Evolutionary conservation across 2,113 vertebrate genomes (phyloP), one percentile per base, ranked within the genome.

Genomic region (Xenopus laevis): DNA sequence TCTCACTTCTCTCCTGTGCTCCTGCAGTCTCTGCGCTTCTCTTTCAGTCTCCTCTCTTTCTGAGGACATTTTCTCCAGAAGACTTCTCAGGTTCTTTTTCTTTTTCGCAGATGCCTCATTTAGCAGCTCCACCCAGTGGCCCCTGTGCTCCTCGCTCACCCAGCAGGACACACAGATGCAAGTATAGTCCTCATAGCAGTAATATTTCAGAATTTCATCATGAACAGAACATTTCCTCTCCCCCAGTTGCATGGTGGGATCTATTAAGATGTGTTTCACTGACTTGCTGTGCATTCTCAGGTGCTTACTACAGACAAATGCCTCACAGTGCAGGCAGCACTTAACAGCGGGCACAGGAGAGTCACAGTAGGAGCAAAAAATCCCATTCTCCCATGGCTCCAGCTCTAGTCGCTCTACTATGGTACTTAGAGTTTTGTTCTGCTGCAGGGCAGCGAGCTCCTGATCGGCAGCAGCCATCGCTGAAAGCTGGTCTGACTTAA

Each of bases 341-440:
- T 89, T 93, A 27, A 91, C 86, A 1, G 91, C 91, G 71, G 83
- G 83, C 0, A 59, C 63, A 0, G 50, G 30, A 50, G 11, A 12
- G 2, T 50, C 33, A 17, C 92, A 93, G 65, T 91, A 93, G 77
- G 91, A 84, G 78, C 92, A 92, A 9, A 71, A 71, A 44, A 92
- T 81, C 0, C 79, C 16, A 33, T 18, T 50, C n/a, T 55, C 17
- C 13, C 11, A 30, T 20, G 23, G 1, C 13, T 13, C 33, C 27
- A 13, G 12, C 53, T 44, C 13, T 2, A 40, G 33, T 40, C 33
- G 33, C 8, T 40, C 33, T 40, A 9, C 8, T 40, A 40, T 40
- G 33, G 5, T 40, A 40, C 47, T 16, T 10, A 50, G 12, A 4
- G 11, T 50, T 13, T 16, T 50, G 47, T 15, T 50, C 47, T 10